Conservation (phyloP, 1,140 invertebrate genomes). For the Mamestra configurata region DNA sequence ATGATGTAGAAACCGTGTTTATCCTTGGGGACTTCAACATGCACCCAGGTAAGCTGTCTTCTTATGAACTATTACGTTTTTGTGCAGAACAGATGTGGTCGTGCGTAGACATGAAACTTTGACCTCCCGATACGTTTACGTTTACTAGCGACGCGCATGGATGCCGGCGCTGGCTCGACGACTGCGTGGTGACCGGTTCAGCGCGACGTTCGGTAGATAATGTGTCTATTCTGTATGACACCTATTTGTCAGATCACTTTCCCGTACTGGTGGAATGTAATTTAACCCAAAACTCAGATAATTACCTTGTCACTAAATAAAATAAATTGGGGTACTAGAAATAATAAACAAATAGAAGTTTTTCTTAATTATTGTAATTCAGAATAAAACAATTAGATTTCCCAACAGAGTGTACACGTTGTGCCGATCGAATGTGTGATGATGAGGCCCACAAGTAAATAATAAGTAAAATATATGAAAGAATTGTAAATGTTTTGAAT, state of each 20-base stretch:
- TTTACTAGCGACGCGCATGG: slow-evolving; percentile 37
- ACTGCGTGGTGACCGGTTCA: slow-evolving; percentile 34
- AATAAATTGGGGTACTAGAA: not conserved
- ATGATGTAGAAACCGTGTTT: no score
- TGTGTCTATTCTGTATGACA: not conserved
- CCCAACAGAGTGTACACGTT: not conserved
- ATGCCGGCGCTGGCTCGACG: slow-evolving; percentile 38
- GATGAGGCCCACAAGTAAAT: not conserved
- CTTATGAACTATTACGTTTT: not conserved
- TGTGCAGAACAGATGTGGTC: slow-evolving; percentile 36
- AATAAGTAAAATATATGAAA: not conserved
- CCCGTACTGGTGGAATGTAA: not conserved
- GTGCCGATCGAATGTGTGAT: not conserved
- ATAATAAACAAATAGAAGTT: not conserved
- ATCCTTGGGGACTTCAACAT: no score
- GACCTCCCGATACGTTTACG: slow-evolving; percentile 21
- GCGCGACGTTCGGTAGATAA: not conserved
- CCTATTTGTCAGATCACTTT: not conserved
- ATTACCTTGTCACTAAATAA: not conserved
- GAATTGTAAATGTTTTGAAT: not conserved
- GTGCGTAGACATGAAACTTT: slow-evolving; percentile 22
- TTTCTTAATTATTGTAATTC: not conserved
- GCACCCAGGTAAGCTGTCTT: no score
- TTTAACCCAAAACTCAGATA: not conserved
- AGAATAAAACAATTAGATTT: not conserved